Percentiles rank a stretch among this genome's conserved stretches.
Conservation (phyloP, 2,113 vertebrate species). For the Thinocorus orbignyianus region DNA sequence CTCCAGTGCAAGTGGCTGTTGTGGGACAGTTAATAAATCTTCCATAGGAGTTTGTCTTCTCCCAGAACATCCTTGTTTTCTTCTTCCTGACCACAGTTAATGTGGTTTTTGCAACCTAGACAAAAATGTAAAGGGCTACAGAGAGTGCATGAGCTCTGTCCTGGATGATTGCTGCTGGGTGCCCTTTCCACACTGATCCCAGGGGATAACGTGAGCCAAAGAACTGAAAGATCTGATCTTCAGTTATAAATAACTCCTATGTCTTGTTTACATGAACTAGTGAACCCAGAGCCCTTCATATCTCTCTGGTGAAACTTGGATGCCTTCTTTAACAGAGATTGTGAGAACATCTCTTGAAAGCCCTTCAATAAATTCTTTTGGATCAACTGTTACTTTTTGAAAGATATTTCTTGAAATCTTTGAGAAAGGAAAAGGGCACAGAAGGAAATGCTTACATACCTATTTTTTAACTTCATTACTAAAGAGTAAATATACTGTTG, state of each 20-base stretch:
- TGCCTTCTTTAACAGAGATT: background rate
- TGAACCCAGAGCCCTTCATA: background rate
- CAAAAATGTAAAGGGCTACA: background rate
- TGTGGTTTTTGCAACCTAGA: background rate
- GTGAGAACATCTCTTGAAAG: background rate
- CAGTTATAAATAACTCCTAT: too few species aligned
- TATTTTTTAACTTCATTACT: background rate
- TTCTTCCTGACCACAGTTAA: background rate
- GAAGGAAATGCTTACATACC: background rate
- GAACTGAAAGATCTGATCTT: background rate
- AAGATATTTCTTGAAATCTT: background rate
- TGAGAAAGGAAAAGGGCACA: background rate
- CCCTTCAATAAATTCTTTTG: slow-evolving; percentile 1
- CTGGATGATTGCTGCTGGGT: background rate
- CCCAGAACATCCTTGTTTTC: background rate
- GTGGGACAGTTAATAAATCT: background rate
- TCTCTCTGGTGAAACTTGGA: slow-evolving; percentile 7
- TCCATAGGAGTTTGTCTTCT: background rate
- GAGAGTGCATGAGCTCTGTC: background rate
- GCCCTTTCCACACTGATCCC: background rate
- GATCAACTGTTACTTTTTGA: slow-evolving; percentile 20
- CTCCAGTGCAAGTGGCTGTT: background rate
- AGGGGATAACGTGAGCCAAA: background rate
- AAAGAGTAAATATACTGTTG: background rate
- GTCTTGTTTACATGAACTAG: too few species aligned